A percentile compares a stretch with the other conserved stretches of the same genome.
Conservation (phyloP, 2,797 vertebrate species). For the Moxostoma hubbsi region DNA sequence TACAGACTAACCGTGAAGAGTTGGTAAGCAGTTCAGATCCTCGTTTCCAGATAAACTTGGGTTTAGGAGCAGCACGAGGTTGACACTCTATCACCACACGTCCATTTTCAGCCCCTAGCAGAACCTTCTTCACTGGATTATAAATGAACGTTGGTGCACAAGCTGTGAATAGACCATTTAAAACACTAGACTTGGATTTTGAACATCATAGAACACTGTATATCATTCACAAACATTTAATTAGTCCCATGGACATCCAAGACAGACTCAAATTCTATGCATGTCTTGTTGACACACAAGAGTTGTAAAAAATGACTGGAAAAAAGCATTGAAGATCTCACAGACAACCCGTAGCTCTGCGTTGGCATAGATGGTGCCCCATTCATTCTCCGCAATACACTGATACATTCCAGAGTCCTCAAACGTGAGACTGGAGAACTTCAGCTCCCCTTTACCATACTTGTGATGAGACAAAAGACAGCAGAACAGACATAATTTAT, state of each 20-base stretch:
- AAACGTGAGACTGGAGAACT: slow-evolving; percentile 88
- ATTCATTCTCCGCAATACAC: slow-evolving; percentile 91
- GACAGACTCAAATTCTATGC: no score
- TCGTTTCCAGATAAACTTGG: slow-evolving; percentile 92
- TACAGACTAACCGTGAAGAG: slow-evolving; percentile 81
- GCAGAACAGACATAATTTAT: background rate
- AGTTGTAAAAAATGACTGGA: background rate
- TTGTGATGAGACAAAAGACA: slow-evolving; percentile 55
- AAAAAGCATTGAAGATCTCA: slow-evolving; percentile 67
- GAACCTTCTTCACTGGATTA: slow-evolving; percentile 92
- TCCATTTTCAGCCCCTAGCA: slow-evolving; percentile 89
- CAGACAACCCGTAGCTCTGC: slow-evolving; percentile 94
- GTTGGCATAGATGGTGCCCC: slow-evolving; percentile 93
- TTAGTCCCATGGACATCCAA: no score
- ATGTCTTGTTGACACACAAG: no score
- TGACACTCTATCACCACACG: slow-evolving; percentile 95
- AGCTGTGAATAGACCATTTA: slow-evolving; percentile 73
- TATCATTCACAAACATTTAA: background rate
- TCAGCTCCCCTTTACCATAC: slow-evolving; percentile 92
- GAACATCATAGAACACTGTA: background rate
- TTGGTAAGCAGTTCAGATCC: slow-evolving; percentile 91
- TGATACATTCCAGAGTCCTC: slow-evolving; percentile 97
- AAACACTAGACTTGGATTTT: background rate
- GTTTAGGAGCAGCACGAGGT: slow-evolving; percentile 92
- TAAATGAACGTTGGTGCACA: slow-evolving; percentile 93